phyloP scores from a whole-genome alignment of 2,888 invertebrate species.

The Lepeophtheirus nordmannii region DNA sequence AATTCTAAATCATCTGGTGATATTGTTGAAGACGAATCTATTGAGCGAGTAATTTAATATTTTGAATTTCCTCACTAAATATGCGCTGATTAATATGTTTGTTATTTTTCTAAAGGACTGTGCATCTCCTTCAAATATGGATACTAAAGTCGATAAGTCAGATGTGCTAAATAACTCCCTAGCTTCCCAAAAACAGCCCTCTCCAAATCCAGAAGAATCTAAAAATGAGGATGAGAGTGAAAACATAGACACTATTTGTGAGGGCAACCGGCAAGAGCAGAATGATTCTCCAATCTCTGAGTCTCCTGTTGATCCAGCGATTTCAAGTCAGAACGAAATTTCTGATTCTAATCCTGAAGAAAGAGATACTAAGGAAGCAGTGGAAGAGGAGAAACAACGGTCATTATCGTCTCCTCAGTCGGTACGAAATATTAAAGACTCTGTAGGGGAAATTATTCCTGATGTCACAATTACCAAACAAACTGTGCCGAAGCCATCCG shows the following conservation, averaged over 20 bases:
- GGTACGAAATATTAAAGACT: neutral
- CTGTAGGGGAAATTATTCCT: neutral
- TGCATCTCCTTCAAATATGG: no score
- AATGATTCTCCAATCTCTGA: no score
- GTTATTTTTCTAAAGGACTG: neutral
- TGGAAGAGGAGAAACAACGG: neutral
- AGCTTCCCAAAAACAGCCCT: no score
- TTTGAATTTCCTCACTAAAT: neutral
- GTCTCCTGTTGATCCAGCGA: no score
- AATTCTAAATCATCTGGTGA: slow-evolving; percentile 2
- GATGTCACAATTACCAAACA: neutral
- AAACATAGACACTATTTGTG: neutral
- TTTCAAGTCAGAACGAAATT: no score
- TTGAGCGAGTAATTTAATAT: neutral
- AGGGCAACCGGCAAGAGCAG: no score
- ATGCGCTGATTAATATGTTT: no score
- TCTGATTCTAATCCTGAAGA: neutral
- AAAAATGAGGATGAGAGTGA: neutral
- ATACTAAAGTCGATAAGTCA: no score
- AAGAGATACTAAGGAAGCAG: neutral
- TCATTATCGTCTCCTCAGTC: neutral
- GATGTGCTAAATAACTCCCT: no score
- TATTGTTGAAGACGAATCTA: neutral
- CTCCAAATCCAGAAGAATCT: neutral
- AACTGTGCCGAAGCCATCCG: neutral